Conservation (phyloP, 2,888 invertebrate species). For the Scaptomyza tumidula region DNA sequence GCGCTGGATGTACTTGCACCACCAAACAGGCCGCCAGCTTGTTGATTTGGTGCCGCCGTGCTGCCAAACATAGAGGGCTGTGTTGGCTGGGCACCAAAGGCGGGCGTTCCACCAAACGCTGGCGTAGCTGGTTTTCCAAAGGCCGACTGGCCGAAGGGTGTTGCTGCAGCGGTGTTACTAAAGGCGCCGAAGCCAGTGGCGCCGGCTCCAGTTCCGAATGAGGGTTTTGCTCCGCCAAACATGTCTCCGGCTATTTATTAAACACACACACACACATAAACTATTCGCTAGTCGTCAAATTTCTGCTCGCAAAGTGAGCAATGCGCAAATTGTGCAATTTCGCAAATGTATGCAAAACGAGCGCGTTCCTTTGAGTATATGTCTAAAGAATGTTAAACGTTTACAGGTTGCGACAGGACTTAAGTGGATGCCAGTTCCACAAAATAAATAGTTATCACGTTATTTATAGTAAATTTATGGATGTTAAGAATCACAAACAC, state of each 20-base stretch:
- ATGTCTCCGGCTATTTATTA: constrained; percentile 45
- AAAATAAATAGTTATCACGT: neutral
- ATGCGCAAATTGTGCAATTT: constrained; percentile 10
- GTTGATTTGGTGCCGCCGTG: constrained; percentile 85
- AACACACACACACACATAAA: constrained; percentile 36
- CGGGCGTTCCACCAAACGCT: constrained; percentile 88
- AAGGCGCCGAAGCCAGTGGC: constrained; percentile 82
- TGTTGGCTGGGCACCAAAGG: constrained; percentile 87
- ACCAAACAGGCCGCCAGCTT: constrained; percentile 84
- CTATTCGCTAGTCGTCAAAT: constrained; percentile 27
- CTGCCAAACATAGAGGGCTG: constrained; percentile 86
- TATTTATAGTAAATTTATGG: neutral
- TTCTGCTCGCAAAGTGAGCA: constrained; percentile 23
- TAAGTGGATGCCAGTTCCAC: neutral
- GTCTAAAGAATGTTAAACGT: neutral
- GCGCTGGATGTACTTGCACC: constrained; percentile 87
- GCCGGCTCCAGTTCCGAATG: constrained; percentile 85
- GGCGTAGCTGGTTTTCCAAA: constrained; percentile 87
- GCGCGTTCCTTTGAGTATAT: neutral
- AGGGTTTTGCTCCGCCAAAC: constrained; percentile 84
- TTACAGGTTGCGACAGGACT: neutral
- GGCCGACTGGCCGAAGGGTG: constrained; percentile 85
- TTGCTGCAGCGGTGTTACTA: constrained; percentile 78
- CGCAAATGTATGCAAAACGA: constrained; percentile 30
- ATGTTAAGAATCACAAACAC: constrained; percentile 41